Base-by-base conservation (phyloP, 2,888 invertebrate genomes). In the Aphodius sticticus region DNA sequence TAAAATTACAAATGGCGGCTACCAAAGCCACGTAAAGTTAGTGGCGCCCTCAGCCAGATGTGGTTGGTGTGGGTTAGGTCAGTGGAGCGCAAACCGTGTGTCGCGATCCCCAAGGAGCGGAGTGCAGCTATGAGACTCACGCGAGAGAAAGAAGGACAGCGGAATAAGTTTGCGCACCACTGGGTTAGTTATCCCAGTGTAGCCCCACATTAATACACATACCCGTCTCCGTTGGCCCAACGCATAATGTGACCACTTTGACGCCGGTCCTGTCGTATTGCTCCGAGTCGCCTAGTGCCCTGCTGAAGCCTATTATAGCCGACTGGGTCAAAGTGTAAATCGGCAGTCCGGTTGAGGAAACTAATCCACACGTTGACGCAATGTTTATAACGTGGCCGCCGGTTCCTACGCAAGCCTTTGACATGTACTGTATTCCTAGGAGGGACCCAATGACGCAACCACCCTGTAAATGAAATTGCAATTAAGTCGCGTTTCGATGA, bases 311-410 rank as follows among this genome's bases (percentile, higher is more conserved):
- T 37, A 86, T 82, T 70, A 87, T 83, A 16, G 86, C 88, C 75
- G 86, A 84, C 77, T 88, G 87, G 2, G 87, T 87, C 91, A 83
- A 91, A 88, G 87, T 92, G 91, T 93, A 93, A n/a, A 92, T 87
- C 0, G 93, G 93, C 15, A 90, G 85, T 37, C 89, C 91, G 36
- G 90, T 90, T 69, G 90, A 88, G 0, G 91, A 87, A 78, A 89
- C 88, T 72, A 91, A 89, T 0, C 93, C 93, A 80, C 92, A 90
- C 26, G 92, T 91, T 0, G 94, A 93, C 0, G 92, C 90, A 15
- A 93, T 87, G 85, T 94, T 94, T 6, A 94, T 89, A 75, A 94
- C 91, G 0, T 91, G 90, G 0, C 94, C 94, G 9, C 94, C 94
- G 15, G 87, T 87, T 0, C 92, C 92, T 0, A 91, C 90, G 78